Evolutionary conservation across 2,113 vertebrate genomes (phyloP).

Genomic region (Jaculus jaculus): DNA sequence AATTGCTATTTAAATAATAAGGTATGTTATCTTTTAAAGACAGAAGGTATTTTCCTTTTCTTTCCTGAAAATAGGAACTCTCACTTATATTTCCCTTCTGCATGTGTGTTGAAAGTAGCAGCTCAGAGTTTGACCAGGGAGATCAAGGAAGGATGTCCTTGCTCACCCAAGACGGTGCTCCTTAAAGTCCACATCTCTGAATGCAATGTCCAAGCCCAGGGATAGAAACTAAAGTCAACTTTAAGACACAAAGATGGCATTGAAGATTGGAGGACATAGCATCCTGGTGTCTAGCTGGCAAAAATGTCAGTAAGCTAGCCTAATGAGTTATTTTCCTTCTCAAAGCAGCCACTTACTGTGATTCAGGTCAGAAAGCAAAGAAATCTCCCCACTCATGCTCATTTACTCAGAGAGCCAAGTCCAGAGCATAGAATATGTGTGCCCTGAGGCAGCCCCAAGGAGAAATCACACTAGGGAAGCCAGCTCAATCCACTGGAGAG

Average conservation of each 20-base stretch:
- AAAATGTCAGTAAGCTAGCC: neutral
- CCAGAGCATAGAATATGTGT: neutral
- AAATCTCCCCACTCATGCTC: neutral
- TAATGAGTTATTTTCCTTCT: neutral
- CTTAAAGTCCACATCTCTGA: neutral
- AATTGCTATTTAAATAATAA: slow-evolving; percentile 24
- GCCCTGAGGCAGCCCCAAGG: neutral
- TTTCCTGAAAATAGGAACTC: neutral
- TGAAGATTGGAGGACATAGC: neutral
- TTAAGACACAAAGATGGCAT: neutral
- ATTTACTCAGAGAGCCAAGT: neutral
- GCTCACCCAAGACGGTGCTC: neutral
- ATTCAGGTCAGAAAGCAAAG: neutral
- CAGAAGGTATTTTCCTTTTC: slow-evolving; percentile 7
- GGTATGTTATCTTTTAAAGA: slow-evolving; percentile 40
- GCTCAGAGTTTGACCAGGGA: neutral
- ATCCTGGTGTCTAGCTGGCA: neutral
- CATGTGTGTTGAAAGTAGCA: neutral
- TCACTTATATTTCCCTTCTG: neutral
- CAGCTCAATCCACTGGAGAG: neutral
- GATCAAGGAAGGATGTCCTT: neutral
- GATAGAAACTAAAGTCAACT: neutral
- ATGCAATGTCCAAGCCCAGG: neutral
- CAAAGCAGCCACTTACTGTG: neutral
- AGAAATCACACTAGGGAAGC: neutral